A percentile compares a stretch with the other conserved stretches of the same genome.
These are phyloP conservation scores for Drosophila histrio DNA, from an alignment of 2,888 invertebrate genomes.

Conservation along the genomic window DNA sequence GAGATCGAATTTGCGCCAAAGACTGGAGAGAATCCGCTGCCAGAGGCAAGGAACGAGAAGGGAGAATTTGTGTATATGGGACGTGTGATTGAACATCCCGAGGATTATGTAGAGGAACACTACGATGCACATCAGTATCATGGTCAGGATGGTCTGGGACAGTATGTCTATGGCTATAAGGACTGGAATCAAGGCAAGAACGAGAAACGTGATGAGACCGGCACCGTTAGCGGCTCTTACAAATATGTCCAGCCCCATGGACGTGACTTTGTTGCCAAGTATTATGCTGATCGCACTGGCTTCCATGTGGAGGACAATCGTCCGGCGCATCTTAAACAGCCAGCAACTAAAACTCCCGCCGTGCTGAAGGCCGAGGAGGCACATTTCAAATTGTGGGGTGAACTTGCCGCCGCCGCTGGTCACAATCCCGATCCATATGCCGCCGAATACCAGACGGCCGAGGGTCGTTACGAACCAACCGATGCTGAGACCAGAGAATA, in stretches of 20 bases:
- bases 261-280: conserved; percentile 85
- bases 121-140: conserved; percentile 90
- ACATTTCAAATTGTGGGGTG: conserved; percentile 88
- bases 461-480: conserved; percentile 76
- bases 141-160: conserved; percentile 89
- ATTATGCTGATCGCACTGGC: conserved; percentile 90
- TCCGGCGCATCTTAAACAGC: conserved; percentile 87
- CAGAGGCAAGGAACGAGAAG: conserved; percentile 82
- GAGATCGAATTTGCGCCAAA: conserved; percentile 86
- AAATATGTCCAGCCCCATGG: conserved; percentile 87
- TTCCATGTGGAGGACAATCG: conserved; percentile 92
- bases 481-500: conserved; percentile 79
- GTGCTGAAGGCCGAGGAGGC: conserved; percentile 89
- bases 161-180: conserved; percentile 89
- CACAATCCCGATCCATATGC: conserved; percentile 84
- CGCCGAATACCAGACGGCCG: conserved; percentile 76
- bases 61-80: conserved; percentile 85
- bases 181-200: conserved; percentile 90
- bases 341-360: conserved; percentile 88
- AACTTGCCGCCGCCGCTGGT: conserved; percentile 86
- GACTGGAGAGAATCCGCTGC: conserved; percentile 85
- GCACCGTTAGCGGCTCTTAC: conserved; percentile 89
- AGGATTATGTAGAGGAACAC: conserved; percentile 89
- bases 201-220: conserved; percentile 88
- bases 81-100: conserved; percentile 87